Percentiles rank a stretch among this genome's conserved stretches.
phyloP scores from a whole-genome alignment of 2,113 vertebrate species.

The Columba janthina region DNA sequence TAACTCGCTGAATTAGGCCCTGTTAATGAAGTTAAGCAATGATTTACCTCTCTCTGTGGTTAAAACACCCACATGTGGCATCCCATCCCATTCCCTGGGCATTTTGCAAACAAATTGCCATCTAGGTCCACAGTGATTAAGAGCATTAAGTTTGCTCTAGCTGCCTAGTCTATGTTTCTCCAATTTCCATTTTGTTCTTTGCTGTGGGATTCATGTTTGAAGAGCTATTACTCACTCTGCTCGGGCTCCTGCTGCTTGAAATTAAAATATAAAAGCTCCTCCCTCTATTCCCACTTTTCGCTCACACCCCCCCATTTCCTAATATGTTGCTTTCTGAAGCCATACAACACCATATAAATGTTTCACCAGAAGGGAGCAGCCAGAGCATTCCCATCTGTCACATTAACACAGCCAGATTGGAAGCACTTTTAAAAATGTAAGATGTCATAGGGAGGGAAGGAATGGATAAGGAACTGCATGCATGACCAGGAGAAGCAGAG shows the following conservation, averaged over 20 bases:
- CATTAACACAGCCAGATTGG: not conserved
- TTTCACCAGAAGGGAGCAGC: conserved; percentile 48
- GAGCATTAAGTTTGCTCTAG: not conserved
- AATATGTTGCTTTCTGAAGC: conserved; percentile 43
- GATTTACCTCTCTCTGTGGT: not conserved
- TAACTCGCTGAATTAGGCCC: not conserved
- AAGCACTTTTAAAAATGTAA: conserved; percentile 22
- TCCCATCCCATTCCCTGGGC: not conserved
- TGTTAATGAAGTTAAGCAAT: not conserved
- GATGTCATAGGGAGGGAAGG: not conserved
- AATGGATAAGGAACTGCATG: not conserved
- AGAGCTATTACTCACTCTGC: conserved; percentile 58
- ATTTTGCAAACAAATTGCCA: not conserved
- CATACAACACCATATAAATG: conserved; percentile 52
- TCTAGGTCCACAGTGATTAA: not conserved
- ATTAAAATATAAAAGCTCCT: conserved; percentile 36
- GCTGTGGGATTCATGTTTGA: not conserved
- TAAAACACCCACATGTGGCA: not conserved
- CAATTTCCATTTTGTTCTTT: conserved; percentile 10
- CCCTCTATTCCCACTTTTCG: not conserved
- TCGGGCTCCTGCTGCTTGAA: conserved; percentile 26
- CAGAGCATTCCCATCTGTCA: conserved; percentile 42
- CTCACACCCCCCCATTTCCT: not conserved
- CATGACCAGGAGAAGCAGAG: not conserved
- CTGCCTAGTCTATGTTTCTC: not conserved